A percentile compares a stretch with the other conserved stretches of the same genome.
These are phyloP conservation scores for Aegithalos caudatus DNA, from an alignment of 2,113 vertebrate species.

Conservation along the genomic window DNA sequence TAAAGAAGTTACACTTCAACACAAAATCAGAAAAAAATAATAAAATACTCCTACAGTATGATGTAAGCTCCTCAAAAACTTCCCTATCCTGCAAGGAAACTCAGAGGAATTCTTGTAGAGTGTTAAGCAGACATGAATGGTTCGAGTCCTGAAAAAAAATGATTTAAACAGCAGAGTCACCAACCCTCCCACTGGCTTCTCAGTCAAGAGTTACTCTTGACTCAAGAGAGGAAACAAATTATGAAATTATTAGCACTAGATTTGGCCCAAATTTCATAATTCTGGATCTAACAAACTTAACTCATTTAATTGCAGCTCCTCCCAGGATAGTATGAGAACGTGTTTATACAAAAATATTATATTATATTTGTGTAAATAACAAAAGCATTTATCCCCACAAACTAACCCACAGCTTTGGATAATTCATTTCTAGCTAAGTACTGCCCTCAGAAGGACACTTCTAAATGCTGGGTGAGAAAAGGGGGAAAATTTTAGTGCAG, in stretches of 20 bases:
- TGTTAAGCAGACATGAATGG: not conserved
- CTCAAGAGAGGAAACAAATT: not conserved
- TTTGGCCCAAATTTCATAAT: not conserved
- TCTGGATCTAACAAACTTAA: not conserved
- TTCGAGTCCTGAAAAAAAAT: not conserved
- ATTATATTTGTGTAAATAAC: not conserved
- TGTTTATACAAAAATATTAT: not conserved
- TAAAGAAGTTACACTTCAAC: slow-evolving; percentile 61
- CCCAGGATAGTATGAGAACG: not conserved
- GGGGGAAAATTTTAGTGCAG: not conserved
- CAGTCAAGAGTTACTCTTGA: not conserved
- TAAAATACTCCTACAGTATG: not conserved
- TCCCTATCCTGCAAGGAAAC: not conserved
- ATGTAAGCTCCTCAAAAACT: not conserved
- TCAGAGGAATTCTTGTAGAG: not conserved
- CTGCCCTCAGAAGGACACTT: not conserved
- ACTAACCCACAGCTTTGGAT: not conserved
- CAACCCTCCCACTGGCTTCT: not conserved
- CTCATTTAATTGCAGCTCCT: not conserved
- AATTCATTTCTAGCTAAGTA: not conserved
- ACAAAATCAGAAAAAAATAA: not conserved
- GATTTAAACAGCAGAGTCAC: not conserved
- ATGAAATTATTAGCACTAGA: not conserved
- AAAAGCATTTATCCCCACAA: not conserved
- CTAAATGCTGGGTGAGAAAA: not conserved